These are phyloP conservation scores for Sarcoramphus papa DNA, from an alignment of 2,797 vertebrate species.

Conservation along the genomic window DNA sequence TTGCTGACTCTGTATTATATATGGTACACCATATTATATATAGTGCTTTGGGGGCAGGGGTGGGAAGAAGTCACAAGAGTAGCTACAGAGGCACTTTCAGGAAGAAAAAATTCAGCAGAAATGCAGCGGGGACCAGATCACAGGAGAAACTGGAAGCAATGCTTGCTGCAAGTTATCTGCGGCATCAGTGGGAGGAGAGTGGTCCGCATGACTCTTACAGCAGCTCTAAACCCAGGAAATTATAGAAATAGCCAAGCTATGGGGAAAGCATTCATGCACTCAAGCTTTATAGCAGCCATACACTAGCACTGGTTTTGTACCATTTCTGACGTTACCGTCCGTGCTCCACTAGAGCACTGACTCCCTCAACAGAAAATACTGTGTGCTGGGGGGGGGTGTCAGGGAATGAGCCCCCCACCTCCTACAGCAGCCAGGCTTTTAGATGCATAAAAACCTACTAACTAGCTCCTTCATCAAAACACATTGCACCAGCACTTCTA, in stretches of 20 bases:
- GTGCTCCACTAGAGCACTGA: not conserved
- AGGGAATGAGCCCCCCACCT: not conserved
- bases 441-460: not conserved
- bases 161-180: not conserved
- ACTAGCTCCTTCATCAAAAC: not conserved
- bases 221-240: not conserved
- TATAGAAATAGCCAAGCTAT: not conserved
- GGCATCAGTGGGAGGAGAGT: not conserved
- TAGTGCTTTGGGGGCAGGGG: accelerated
- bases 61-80: not conserved
- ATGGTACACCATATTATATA: not conserved
- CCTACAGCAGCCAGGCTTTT: not conserved
- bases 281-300: not conserved
- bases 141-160: not conserved
- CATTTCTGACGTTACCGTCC: accelerated
- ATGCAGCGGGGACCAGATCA: accelerated
- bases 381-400: not conserved
- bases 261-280: not conserved
- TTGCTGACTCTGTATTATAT: not conserved
- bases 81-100: not conserved
- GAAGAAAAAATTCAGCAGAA: not conserved
- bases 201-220: not conserved
- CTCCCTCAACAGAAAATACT: not conserved
- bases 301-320: too few relatives aligned
- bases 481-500: accelerated